These are phyloP conservation scores for Petrophora chlorosata DNA, from an alignment of 2,888 invertebrate genomes.

Conservation along the genomic window DNA sequence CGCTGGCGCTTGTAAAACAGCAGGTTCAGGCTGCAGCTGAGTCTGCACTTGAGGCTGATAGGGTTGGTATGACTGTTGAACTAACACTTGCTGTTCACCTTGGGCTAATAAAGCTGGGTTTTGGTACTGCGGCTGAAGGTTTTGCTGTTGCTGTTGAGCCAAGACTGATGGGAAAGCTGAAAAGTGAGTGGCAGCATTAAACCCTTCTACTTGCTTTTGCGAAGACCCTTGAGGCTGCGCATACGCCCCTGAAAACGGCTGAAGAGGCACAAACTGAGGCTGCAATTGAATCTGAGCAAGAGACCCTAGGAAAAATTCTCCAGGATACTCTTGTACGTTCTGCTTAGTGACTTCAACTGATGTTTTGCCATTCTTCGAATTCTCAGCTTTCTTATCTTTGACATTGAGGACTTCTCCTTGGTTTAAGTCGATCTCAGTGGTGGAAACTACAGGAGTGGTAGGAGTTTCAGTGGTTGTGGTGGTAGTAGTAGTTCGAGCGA, in stretches of 20 bases:
- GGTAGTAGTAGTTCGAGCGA: conserved; percentile 48
- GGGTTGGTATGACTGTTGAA: conserved; percentile 37
- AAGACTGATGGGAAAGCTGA: conserved; percentile 69
- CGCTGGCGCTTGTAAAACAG: conserved; percentile 35
- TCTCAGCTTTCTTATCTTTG: conserved; percentile 35
- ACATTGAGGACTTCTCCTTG: conserved; percentile 55
- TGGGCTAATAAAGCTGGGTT: conserved; percentile 52
- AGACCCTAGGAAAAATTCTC: conserved; percentile 68
- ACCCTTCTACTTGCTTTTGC: conserved; percentile 59
- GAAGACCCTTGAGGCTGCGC: conserved; percentile 51
- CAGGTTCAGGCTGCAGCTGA: conserved; percentile 35
- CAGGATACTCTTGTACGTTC: conserved; percentile 70
- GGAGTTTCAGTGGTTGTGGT: conserved; percentile 51
- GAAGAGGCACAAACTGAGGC: conserved; percentile 61
- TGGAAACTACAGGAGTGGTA: conserved; percentile 50
- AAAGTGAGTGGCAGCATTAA: conserved; percentile 67
- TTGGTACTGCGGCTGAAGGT: conserved; percentile 45
- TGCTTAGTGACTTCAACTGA: conserved; percentile 72
- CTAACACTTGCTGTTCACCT: conserved; percentile 22
- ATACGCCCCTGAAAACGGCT: conserved; percentile 59
- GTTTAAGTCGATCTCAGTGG: conserved; percentile 60
- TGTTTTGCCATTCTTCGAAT: conserved; percentile 51
- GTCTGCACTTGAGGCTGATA: conserved; percentile 35
- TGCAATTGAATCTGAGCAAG: conserved; percentile 67
- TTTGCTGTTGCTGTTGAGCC: conserved; percentile 61